phyloP scores from a whole-genome alignment of 2,888 invertebrate species.

The Chironomus tentans region DNA sequence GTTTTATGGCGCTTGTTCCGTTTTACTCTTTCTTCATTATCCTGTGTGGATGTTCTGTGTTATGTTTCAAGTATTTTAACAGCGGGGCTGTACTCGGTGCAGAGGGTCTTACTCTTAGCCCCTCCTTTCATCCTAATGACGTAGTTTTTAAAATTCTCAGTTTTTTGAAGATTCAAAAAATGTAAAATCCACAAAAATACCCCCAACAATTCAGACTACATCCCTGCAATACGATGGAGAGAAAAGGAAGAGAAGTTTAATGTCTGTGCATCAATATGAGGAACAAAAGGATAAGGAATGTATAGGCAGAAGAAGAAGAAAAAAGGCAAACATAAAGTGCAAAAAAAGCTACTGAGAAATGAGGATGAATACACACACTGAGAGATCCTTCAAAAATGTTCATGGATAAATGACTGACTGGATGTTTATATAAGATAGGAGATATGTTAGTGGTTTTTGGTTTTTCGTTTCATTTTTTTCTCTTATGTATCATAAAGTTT shows the following conservation, averaged over 20 bases:
- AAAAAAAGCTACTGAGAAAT: background rate
- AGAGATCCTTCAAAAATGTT: background rate
- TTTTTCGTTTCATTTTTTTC: background rate
- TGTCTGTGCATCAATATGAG: background rate
- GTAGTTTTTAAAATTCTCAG: too few species aligned
- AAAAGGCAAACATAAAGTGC: background rate
- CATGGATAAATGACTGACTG: background rate
- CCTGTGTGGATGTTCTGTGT: background rate
- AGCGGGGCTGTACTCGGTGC: too few species aligned
- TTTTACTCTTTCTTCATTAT: background rate
- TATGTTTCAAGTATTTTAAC: background rate
- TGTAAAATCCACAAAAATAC: too few species aligned
- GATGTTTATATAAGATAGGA: too few species aligned
- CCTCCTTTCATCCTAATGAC: too few species aligned
- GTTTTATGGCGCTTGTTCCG: slow-evolving; percentile 5
- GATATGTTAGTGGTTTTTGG: background rate
- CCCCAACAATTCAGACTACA: too few species aligned
- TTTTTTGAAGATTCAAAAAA: too few species aligned
- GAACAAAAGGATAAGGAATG: background rate
- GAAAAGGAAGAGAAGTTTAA: background rate
- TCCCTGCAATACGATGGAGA: too few species aligned
- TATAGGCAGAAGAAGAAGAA: background rate
- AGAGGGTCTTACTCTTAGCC: too few species aligned
- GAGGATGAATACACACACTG: background rate
- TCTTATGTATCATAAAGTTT: background rate